These are phyloP conservation scores for Montipora capitata DNA, from an alignment of 92 coral and sea anemone species.

Conservation along the genomic window DNA sequence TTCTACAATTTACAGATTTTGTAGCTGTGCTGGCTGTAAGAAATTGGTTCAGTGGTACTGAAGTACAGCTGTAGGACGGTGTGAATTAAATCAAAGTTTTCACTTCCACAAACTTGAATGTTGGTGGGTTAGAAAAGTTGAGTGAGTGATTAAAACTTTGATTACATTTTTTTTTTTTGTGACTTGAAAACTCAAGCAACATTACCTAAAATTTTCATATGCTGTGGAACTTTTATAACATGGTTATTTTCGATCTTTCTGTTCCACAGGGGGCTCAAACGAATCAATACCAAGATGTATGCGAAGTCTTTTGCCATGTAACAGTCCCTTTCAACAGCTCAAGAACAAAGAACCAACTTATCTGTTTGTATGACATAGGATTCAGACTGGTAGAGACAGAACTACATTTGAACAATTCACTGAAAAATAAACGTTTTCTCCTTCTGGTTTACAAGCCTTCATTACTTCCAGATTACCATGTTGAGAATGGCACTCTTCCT, in stretches of 20 bases:
- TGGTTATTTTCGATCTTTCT: background rate
- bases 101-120: no score
- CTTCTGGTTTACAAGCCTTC: constrained; percentile 25
- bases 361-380: constrained; percentile 16
- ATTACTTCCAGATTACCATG: constrained; percentile 30
- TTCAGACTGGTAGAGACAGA: constrained; percentile 37
- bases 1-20: no score
- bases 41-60: no score
- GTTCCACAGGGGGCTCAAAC: background rate
- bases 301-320: background rate
- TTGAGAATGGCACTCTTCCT: constrained; percentile 19
- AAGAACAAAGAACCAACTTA: background rate
- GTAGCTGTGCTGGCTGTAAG: no score
- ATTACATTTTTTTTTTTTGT: background rate
- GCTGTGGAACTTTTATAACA: no score
- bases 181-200: no score
- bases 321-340: background rate
- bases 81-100: background rate
- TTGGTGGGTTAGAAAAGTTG: background rate
- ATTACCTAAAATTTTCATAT: no score
- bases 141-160: no score
- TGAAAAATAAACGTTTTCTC: background rate
- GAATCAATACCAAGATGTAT: background rate
- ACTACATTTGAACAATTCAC: background rate
- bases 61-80: no score